Base-by-base conservation (phyloP, 2,888 invertebrate genomes). In the Agrochola macilenta region DNA sequence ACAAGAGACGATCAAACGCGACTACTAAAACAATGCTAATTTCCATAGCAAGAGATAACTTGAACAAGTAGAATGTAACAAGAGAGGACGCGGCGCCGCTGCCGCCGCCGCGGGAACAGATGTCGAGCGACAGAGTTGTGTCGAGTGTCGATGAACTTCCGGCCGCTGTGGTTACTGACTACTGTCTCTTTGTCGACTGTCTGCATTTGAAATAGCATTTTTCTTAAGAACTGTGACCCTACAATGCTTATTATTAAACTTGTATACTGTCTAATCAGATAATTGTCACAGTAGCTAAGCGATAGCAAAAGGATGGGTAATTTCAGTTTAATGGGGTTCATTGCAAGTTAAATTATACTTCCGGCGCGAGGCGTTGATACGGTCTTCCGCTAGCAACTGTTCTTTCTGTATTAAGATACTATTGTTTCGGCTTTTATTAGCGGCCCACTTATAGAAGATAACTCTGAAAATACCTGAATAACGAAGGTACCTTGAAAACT, bases 111-210 rank as follows among this genome's bases (percentile, higher is more conserved):
- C 69, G 73, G 73, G 81, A 81, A 76, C 60, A 69, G 85, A 83
- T 77, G 69, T 39, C 57, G 49, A 60, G 66, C 61, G 65, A 70
- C 63, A 72, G 52, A 57, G 60, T 39, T 7, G 35, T 35, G 58
- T 39, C n/a, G 43, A 23, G 61, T 78, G 83, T 74, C 86, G 68
- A 64, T 85, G 78, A 69, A 78, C 82, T 74, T 76, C 75, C 71
- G 79, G 52, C 11, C 26, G 23, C 39, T 69, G 74, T 39, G 61
- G 57, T 39, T 66, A 57, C 35, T 26, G 30, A 26, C 23, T 35
- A 26, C 60, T 23, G 61, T 57, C 66, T 43, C 74, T 54, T 54
- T 66, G 17, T 46, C 9, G 30, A 14, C 39, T 52, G 49, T 11
- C 12, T 35, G 58, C 11, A 17, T 54, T 23, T 23, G n/a, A 49